These are phyloP conservation scores for Panagrolaimus sp. DNA, from an alignment of 1,140 invertebrate species.

Conservation along the genomic window DNA sequence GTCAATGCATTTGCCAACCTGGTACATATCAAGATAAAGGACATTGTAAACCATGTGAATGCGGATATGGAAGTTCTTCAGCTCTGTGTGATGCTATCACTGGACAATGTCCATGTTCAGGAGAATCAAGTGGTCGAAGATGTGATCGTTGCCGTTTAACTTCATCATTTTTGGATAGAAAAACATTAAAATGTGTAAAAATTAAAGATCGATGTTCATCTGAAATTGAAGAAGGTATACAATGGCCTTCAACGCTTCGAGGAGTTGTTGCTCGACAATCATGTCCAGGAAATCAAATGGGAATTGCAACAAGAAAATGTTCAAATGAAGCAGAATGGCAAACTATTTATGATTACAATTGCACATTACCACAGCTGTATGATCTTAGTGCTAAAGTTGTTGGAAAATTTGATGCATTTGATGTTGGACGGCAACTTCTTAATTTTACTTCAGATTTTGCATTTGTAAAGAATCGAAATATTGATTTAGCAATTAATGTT, in stretches of 20 bases:
- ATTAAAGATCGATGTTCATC: slow-evolving; percentile 45
- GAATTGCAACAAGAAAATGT: slow-evolving; percentile 49
- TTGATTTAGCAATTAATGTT: slow-evolving; percentile 6
- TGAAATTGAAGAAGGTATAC: slow-evolving; percentile 49
- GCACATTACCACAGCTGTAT: slow-evolving; percentile 42
- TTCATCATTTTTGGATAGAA: slow-evolving; percentile 36
- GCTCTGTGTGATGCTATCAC: slow-evolving; percentile 27
- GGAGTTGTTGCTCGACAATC: slow-evolving; percentile 41
- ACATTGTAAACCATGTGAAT: slow-evolving; percentile 48
- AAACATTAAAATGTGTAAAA: slow-evolving; percentile 39
- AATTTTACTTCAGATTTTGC: slow-evolving; percentile 10
- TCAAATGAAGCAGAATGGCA: slow-evolving; percentile 30
- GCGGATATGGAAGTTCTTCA: slow-evolving; percentile 42
- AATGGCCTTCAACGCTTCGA: slow-evolving; percentile 49
- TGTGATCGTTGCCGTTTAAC: slow-evolving; percentile 46
- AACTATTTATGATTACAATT: slow-evolving; percentile 45
- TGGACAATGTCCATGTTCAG: slow-evolving; percentile 50
- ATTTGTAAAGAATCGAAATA: neutral
- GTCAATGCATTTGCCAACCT: slow-evolving; percentile 67
- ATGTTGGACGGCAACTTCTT: slow-evolving; percentile 21
- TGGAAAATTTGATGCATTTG: slow-evolving; percentile 18
- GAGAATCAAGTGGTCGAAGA: slow-evolving; percentile 47
- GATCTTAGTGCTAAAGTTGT: slow-evolving; percentile 24
- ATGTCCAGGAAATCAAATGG: slow-evolving; percentile 44
- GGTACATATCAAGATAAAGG: slow-evolving; percentile 31